A percentile compares a stretch with the other conserved stretches of the same genome.
Conservation (phyloP, 2,888 invertebrate species). For the Copidosoma aretas region DNA sequence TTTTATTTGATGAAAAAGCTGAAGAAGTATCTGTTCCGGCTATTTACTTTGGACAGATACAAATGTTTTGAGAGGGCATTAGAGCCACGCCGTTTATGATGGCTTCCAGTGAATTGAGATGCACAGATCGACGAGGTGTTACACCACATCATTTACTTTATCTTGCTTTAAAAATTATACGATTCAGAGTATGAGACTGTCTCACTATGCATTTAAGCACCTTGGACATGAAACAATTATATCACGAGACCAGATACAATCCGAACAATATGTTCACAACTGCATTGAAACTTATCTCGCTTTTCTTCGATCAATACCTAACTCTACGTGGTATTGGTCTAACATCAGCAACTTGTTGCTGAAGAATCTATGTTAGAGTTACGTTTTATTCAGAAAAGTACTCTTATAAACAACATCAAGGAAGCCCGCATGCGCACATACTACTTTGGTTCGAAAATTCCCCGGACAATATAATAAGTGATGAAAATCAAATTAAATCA, state of each 20-base stretch:
- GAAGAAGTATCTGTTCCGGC: slow-evolving; percentile 56
- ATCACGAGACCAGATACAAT: too few relatives aligned
- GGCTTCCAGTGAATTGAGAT: slow-evolving; percentile 42
- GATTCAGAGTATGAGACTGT: too few relatives aligned
- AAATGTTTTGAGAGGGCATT: slow-evolving; percentile 32
- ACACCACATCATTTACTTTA: background rate
- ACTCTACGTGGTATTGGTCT: too few relatives aligned
- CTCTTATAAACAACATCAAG: slow-evolving; percentile 57
- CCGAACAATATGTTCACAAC: too few relatives aligned
- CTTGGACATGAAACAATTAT: too few relatives aligned
- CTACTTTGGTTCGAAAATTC: slow-evolving; percentile 58
- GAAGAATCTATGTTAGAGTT: too few relatives aligned
- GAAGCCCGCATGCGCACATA: slow-evolving; percentile 59
- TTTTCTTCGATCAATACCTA: too few relatives aligned
- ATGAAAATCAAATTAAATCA: slow-evolving; percentile 38
- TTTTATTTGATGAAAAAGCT: slow-evolving; percentile 50
- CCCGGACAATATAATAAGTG: slow-evolving; percentile 44
- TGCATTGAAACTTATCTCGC: too few relatives aligned
- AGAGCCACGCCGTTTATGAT: slow-evolving; percentile 38
- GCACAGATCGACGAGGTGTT: slow-evolving; percentile 51
- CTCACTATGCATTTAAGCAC: too few relatives aligned
- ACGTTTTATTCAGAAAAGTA: too few relatives aligned
- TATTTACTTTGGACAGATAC: slow-evolving; percentile 40
- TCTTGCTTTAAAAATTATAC: too few relatives aligned
- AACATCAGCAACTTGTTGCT: too few relatives aligned